Percentiles rank a stretch among this genome's conserved stretches.
phyloP scores from a whole-genome alignment of 2,888 invertebrate species.

The Blomia tropicalis region DNA sequence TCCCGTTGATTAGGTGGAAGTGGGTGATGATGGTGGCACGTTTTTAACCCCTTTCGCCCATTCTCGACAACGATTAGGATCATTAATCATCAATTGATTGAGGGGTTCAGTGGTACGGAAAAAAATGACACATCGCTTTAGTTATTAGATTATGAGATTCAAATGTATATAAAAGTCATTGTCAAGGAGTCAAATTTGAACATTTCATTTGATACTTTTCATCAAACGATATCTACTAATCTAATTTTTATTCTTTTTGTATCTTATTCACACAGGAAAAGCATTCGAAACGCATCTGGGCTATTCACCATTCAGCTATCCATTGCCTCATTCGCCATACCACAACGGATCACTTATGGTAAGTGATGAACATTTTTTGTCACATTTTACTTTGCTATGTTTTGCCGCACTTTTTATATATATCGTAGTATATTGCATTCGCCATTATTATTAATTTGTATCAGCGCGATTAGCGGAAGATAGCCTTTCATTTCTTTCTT shows the following conservation, averaged over 20 bases:
- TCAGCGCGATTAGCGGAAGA: too few species aligned
- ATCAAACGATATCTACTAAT: background rate
- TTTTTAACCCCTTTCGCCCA: background rate
- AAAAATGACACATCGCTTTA: too few species aligned
- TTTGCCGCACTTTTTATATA: background rate
- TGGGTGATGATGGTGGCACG: background rate
- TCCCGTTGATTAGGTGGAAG: too few species aligned
- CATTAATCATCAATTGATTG: constrained; percentile 8
- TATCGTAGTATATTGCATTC: too few species aligned
- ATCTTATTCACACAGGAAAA: background rate
- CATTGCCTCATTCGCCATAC: background rate
- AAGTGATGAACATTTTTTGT: background rate
- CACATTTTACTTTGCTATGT: background rate
- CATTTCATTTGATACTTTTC: background rate
- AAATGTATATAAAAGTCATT: too few species aligned
- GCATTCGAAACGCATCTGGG: constrained; percentile 2
- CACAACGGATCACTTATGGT: constrained; percentile 15
- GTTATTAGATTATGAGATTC: too few species aligned
- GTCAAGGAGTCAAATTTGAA: background rate
- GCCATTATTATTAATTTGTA: too few species aligned
- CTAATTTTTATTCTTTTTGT: background rate
- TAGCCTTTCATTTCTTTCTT: too few species aligned
- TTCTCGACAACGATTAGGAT: background rate
- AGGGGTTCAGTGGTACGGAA: constrained; percentile 1
- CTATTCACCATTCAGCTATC: constrained; percentile 3